A percentile compares a stretch with the other conserved stretches of the same genome.
Evolutionary conservation across 2,888 invertebrate species (phyloP).

Genomic region (Antitype chi): DNA sequence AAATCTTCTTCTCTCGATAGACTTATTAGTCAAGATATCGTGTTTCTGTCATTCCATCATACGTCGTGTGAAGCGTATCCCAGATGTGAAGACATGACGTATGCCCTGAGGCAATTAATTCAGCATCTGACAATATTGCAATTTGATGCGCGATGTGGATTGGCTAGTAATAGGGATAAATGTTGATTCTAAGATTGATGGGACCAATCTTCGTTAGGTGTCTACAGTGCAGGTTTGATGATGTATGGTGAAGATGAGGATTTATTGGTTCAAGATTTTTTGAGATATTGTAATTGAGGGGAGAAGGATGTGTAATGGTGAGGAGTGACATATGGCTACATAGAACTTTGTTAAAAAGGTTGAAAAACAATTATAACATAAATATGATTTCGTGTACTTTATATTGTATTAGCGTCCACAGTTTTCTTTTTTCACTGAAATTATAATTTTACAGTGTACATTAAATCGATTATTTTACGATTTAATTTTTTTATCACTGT

Average conservation of each 20-base stretch:
- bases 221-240: background rate
- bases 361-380: background rate
- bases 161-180: slow-evolving; percentile 32
- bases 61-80: slow-evolving; percentile 2
- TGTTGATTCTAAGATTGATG: slow-evolving; percentile 38
- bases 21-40: background rate
- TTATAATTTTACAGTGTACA: background rate
- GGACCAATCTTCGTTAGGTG: background rate
- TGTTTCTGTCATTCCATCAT: slow-evolving; percentile 8
- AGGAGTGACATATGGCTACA: background rate
- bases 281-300: too few species aligned
- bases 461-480: too few species aligned
- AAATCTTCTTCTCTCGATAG: too few species aligned
- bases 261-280: background rate
- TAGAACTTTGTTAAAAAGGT: background rate
- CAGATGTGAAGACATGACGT: slow-evolving; percentile 47
- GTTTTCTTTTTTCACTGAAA: background rate
- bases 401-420: too few species aligned
- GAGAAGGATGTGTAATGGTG: background rate
- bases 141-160: slow-evolving; percentile 33
- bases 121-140: slow-evolving; percentile 39
- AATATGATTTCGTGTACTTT: background rate
- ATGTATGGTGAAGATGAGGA: background rate
- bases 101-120: slow-evolving; percentile 41
- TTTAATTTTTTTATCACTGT: background rate